Base-by-base conservation (phyloP, 2,888 invertebrate genomes). In the Tineola bisselliella region DNA sequence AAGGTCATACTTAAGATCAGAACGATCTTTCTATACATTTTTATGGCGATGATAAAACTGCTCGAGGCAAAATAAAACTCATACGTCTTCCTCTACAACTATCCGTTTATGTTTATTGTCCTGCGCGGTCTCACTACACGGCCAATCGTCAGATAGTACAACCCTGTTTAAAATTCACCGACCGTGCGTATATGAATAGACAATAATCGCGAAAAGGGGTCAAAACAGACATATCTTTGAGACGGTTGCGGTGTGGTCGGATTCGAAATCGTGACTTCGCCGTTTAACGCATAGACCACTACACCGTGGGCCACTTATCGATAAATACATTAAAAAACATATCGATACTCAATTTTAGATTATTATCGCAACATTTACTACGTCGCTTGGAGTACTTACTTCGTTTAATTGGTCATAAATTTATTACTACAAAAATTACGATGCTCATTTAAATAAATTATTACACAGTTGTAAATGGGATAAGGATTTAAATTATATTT, bases 181-280 rank as follows among this genome's bases (percentile, higher is more conserved):
- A 71, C 66, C 70, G 76, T 68, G 63, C 67, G 64, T 67, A 66
- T 73, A 71, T 76, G 77, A 76, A 79, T 77, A 74, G 74, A 70
- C 73, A 72, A 77, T 75, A 75, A 75, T 71, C 65, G 69, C 64
- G 68, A 71, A 72, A 77, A 75, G 70, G 69, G 77, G 76, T 75
- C 75, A 74, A 68, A 74, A 71, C 70, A 69, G 65, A 64, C 65
- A 66, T 66, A 68, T 67, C 67, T 67, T 65, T 69, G 65, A 65
- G 70, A 68, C 66, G 69, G 66, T 68, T 64, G 63, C 61, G 31
- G 61, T 59, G 63, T 65, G 63, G 65, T 63, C 58, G 64, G 63
- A 62, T 61, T 58, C 58, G 13, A 33, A 31, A 58, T 62, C 62
- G 62, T 62, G 62, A 62, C 62, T 61, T 12, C 17, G 61, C 56